Evolutionary conservation across 2,888 invertebrate genomes (phyloP), one percentile per base, ranked within the genome.

Genomic region (Dichetophora obliterata): DNA sequence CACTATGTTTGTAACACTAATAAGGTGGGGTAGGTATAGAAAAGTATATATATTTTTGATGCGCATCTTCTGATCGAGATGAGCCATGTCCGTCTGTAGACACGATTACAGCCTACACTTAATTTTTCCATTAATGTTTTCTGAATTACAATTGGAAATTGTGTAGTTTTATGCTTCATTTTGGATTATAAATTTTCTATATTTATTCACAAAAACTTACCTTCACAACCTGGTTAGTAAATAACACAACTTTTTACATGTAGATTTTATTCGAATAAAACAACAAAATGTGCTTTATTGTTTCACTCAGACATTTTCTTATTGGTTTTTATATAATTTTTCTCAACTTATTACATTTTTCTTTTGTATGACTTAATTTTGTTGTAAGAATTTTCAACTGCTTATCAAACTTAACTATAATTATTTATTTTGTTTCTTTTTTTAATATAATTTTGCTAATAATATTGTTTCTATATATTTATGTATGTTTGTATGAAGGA

Each of bases 311-410:
- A 24, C 11, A 69, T 34, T 43, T 61, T 22, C 9, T 61, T 61
- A 5, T 22, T n/a, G 5, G n/a, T 11, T 24, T 43, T 66, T 48
- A 22, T 16, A 14, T 52, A 69, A 61, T 77, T 80, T 75, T 79
- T 80, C 81, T 75, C 31, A 52, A 69, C 70, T 68, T 75, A 59
- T 77, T 76, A 59, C 52, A 71, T 16, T 76, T 76, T 76, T 74
- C 22, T 52, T 73, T 50, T 73, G 48, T 31, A 61, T 73, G 57
- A 68, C 34, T 48, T 16, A 63, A 19, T 43, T 50, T 70, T 31
- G 70, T 52, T 34, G 70, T 70, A 68, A 48, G 68, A 69, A 69
- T 52, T 69, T 52, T 50, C 9, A 68, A 68, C 68, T 68, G 59
- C 59, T 59, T 59, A 71, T 57, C 59, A 71, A 71, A 71, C 71